Evolutionary conservation across 2,113 vertebrate species (phyloP).

Genomic region (Pedionomus torquatus): DNA sequence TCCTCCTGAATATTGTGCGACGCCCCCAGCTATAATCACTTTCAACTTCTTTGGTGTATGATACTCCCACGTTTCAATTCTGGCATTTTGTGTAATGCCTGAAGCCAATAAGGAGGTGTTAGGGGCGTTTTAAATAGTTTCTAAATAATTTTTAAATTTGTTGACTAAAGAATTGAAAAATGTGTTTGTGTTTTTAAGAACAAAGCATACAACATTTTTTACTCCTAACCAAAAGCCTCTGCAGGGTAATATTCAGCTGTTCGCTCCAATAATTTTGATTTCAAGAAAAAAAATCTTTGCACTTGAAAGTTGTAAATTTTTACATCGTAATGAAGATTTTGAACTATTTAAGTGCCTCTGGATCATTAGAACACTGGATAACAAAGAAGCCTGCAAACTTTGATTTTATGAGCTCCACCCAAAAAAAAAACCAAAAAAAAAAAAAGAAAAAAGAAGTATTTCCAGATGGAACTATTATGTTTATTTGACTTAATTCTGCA

Average conservation of each 20-base stretch:
- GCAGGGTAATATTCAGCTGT: background rate
- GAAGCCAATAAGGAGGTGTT: background rate
- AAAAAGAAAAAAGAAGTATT: background rate
- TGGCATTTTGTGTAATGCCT: background rate
- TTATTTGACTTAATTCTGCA: constrained; percentile 4
- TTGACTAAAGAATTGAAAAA: background rate
- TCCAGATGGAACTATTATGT: background rate
- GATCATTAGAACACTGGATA: background rate
- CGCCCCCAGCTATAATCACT: background rate
- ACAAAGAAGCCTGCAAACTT: background rate
- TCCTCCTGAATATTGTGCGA: background rate
- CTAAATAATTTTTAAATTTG: background rate
- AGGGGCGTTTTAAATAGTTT: background rate
- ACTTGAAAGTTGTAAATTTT: background rate
- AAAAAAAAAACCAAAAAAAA: background rate
- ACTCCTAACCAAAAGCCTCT: background rate
- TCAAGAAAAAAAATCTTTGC: background rate
- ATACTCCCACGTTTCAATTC: background rate
- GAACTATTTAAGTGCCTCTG: background rate
- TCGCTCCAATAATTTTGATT: background rate
- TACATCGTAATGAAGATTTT: background rate
- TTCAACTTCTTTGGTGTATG: background rate
- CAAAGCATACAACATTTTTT: background rate
- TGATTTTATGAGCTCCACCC: background rate
- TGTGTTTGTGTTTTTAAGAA: background rate